Evolutionary conservation across 2,113 vertebrate species (phyloP), one percentile per base, ranked within the genome.

Genomic region (Sclerurus mexicanus): DNA sequence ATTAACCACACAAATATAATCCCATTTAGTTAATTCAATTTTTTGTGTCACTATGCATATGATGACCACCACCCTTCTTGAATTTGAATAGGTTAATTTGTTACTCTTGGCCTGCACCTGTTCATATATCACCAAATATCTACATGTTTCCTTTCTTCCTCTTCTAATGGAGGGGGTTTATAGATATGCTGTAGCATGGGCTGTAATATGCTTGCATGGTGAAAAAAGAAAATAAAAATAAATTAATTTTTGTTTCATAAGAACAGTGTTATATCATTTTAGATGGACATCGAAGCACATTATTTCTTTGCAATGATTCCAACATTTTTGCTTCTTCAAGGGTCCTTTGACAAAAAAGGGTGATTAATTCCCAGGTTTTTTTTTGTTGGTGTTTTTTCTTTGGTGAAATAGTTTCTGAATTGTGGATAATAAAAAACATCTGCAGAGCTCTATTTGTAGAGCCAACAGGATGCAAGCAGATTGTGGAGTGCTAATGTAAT

Each of bases 391-490:
- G 40, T 52, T 77, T 52, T 82, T 71, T 13, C 53, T 85, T 80
- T 74, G 21, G 46, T 94, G 60, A 95, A 93, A 88, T 93, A 82
- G 86, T 93, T 95, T 94, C 83, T 81, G 93, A 90, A 95, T 91
- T 90, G 66, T 66, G 68, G 33, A 59, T 96, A 96, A 95, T 85
- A 79, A 85, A 71, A 95, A 96, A 90, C 92, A 97, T 93, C 89
- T 96, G 87, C 73, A 79, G 86, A 89, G 52, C 75, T 76, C 81
- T 82, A 59, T 94, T 94, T 94, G 90, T 80, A 56, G 67, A 94
- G 89, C 90, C 92, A 77, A 85, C 78, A 91, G 90, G 90, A 96
- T 94, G 67, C 79, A 95, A 93, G 79, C 59, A 76, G 85, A 89
- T 78, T 95, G 79, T 86, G 72, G 78, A 92, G 82, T 94, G 79